Conservation (phyloP, 2,113 vertebrate genomes). For the Podarcis muralis region DNA sequence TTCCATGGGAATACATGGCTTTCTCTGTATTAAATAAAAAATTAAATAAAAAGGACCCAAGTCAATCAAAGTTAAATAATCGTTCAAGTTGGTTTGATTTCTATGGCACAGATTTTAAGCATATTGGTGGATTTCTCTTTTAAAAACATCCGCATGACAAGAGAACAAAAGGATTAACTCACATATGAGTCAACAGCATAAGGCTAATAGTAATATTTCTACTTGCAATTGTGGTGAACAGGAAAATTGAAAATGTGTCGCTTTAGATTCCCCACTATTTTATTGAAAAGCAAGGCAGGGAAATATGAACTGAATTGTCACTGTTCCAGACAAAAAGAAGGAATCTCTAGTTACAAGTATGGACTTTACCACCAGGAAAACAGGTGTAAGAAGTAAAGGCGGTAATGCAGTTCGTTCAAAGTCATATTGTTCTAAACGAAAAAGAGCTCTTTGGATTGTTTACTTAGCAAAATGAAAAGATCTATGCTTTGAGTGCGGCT, state of each 20-base stretch:
- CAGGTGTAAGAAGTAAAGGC: constrained; percentile 32
- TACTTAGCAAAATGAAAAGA: constrained; percentile 37
- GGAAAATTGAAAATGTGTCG: constrained; percentile 20
- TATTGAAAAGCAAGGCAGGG: constrained; percentile 17
- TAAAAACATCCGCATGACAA: not conserved
- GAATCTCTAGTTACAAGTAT: not conserved
- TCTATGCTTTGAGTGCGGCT: constrained; percentile 3
- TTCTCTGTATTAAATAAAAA: not conserved
- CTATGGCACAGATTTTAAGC: not conserved
- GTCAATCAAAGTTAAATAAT: not conserved
- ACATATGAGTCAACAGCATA: not conserved
- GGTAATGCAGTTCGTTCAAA: constrained; percentile 11
- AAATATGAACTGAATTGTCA: not conserved
- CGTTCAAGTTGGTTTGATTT: not conserved
- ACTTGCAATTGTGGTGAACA: constrained; percentile 15
- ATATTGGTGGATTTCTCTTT: not conserved
- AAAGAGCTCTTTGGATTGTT: constrained; percentile 31
- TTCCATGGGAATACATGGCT: not conserved
- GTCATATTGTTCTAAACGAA: constrained; percentile 34
- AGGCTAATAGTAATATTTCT: not conserved
- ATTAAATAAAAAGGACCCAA: not conserved
- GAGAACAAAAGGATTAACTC: not conserved
- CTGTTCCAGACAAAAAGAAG: constrained; percentile 1
- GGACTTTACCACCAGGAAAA: constrained; percentile 30
- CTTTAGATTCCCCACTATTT: constrained; percentile 9